Percentiles rank a stretch among this genome's conserved stretches.
Conservation (phyloP, 2,888 invertebrate species). For the Unio delphinus region DNA sequence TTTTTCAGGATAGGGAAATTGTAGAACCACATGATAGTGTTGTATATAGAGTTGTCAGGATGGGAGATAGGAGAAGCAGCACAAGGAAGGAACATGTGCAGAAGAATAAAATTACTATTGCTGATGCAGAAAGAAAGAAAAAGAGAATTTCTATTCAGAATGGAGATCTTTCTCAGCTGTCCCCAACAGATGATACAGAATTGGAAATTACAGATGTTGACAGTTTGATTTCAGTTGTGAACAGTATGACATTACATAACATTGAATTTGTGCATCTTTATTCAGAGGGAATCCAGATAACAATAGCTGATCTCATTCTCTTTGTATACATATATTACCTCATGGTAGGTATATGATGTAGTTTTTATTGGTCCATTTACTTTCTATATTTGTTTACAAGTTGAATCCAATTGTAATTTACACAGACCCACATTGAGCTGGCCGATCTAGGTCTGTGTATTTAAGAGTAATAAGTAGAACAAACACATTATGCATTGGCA, state of each 20-base stretch:
- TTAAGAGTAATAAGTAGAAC: too few relatives aligned
- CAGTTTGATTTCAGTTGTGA: constrained; percentile 35
- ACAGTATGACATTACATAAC: constrained; percentile 42
- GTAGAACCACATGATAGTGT: constrained; percentile 23
- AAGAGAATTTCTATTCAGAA: constrained; percentile 1
- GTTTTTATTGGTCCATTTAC: too few relatives aligned
- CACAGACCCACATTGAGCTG: too few relatives aligned
- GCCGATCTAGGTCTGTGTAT: too few relatives aligned
- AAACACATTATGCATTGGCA: too few relatives aligned
- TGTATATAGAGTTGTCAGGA: constrained; percentile 21
- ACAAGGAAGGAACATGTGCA: too few relatives aligned
- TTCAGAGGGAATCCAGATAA: constrained; percentile 87
- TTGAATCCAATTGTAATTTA: too few relatives aligned
- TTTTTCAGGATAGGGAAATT: constrained; percentile 17
- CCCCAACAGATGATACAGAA: background rate
- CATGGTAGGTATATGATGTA: constrained; percentile 53
- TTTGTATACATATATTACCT: constrained; percentile 76
- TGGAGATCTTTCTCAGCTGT: background rate
- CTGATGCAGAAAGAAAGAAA: too few relatives aligned
- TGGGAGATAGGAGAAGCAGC: background rate
- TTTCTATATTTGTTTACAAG: too few relatives aligned
- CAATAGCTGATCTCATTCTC: constrained; percentile 87
- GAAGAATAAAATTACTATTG: too few relatives aligned
- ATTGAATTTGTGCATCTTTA: constrained; percentile 77
- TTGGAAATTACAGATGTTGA: constrained; percentile 12